phyloP scores from a whole-genome alignment of 2,797 vertebrate genomes.

The Smutsia gigantea region DNA sequence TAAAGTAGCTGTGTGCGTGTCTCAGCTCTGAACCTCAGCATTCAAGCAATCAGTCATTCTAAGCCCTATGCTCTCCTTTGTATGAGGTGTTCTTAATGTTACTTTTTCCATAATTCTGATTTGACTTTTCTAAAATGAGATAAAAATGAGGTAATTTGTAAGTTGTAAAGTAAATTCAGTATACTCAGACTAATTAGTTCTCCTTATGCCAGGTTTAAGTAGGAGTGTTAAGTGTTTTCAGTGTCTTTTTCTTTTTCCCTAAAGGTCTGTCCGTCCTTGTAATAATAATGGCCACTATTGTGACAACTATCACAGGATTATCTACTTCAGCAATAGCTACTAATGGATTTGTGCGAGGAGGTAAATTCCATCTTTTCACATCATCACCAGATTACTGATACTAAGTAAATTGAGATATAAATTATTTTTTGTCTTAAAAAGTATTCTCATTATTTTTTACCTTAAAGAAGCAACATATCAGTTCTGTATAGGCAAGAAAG shows the following conservation, averaged over 20 bases:
- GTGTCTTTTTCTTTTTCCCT: constrained; percentile 5
- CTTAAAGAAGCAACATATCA: not conserved
- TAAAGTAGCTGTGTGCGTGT: not conserved
- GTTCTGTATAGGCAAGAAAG: not conserved
- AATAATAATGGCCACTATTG: constrained; percentile 95
- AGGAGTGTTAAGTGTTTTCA: not conserved
- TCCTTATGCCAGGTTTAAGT: not conserved
- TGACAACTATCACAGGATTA: constrained; percentile 97
- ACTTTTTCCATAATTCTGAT: not conserved
- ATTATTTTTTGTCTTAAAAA: not conserved
- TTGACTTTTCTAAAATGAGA: constrained; percentile 24
- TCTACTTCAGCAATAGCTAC: constrained; percentile 99
- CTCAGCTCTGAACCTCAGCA: not conserved
- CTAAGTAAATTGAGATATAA: not conserved
- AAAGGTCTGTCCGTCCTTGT: constrained; percentile 94
- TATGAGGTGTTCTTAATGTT: constrained; percentile 17
- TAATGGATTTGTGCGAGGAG: constrained; percentile 99
- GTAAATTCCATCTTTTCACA: constrained; percentile 84
- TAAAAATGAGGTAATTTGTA: constrained; percentile 33
- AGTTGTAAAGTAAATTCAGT: not conserved
- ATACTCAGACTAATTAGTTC: not conserved
- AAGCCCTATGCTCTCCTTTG: not conserved
- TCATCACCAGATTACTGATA: not conserved
- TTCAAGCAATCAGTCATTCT: not conserved
- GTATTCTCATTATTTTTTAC: not conserved